These are phyloP conservation scores for Nymphicus hollandicus DNA, from an alignment of 2,113 vertebrate genomes.

Conservation along the genomic window DNA sequence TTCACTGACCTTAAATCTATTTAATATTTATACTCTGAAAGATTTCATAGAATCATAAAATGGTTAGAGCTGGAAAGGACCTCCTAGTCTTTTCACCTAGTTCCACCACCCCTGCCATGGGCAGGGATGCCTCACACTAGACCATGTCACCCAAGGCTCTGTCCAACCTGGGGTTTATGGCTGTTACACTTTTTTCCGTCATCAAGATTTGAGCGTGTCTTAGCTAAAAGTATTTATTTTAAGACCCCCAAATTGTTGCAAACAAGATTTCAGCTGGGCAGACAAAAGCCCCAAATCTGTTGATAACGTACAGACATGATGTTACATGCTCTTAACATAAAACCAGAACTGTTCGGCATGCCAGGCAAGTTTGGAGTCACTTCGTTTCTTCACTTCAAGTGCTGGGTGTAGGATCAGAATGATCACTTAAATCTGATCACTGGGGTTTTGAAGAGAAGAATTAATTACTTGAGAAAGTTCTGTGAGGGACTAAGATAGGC, in stretches of 20 bases:
- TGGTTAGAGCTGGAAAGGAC: not conserved
- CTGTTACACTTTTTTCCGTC: not conserved
- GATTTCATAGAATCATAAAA: not conserved
- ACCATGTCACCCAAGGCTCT: not conserved
- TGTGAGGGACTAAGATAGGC: not conserved
- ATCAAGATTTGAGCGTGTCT: not conserved
- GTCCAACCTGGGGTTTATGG: not conserved
- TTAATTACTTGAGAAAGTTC: not conserved
- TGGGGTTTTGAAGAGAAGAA: not conserved
- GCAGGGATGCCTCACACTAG: not conserved
- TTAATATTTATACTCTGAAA: not conserved
- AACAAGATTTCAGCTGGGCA: not conserved
- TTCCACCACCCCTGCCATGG: not conserved
- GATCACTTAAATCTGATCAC: not conserved
- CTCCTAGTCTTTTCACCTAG: not conserved
- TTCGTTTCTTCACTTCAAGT: not conserved
- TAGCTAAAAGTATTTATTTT: not conserved
- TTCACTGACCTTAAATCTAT: not conserved
- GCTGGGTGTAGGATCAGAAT: not conserved
- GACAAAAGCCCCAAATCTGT: not conserved
- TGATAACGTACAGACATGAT: not conserved
- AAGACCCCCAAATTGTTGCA: not conserved
- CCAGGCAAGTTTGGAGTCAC: not conserved
- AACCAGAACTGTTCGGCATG: not conserved
- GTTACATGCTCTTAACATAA: not conserved